Percentiles rank a stretch among this genome's conserved stretches.
Evolutionary conservation across 2,113 vertebrate species (phyloP).

Genomic region (Sceloporus tristichus): DNA sequence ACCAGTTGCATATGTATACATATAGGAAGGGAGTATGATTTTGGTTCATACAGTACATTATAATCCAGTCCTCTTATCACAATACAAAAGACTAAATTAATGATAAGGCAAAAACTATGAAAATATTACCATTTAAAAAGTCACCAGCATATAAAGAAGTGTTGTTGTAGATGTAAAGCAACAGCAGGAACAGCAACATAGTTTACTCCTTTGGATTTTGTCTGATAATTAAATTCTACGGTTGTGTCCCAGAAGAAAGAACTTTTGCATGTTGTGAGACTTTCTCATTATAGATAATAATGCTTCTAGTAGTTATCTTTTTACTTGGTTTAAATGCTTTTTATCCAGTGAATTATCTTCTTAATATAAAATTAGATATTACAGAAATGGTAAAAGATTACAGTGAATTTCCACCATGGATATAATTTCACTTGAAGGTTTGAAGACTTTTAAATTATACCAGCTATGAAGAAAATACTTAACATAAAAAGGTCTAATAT

Average conservation of each 20-base stretch:
- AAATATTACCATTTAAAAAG: neutral
- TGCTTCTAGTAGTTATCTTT: neutral
- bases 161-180: neutral
- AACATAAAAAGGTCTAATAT: neutral
- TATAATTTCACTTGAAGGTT: neutral
- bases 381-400: conserved; percentile 20
- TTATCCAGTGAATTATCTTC: conserved; percentile 11
- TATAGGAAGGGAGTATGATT: neutral
- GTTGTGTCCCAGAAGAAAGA: neutral
- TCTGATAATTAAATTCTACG: neutral
- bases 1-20: neutral
- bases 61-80: neutral
- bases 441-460: conserved; percentile 9
- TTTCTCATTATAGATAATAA: conserved; percentile 17
- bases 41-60: neutral
- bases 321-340: conserved; percentile 3
- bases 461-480: neutral
- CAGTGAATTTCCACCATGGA: neutral
- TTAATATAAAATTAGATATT: neutral
- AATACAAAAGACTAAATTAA: neutral
- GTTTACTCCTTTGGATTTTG: conserved; percentile 1
- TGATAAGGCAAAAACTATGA: neutral
- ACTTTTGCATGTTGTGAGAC: conserved; percentile 5
- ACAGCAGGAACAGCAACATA: neutral
- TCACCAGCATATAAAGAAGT: neutral